Evolutionary conservation across 1,140 invertebrate genomes (phyloP).

Genomic region (Dysdera silvatica): DNA sequence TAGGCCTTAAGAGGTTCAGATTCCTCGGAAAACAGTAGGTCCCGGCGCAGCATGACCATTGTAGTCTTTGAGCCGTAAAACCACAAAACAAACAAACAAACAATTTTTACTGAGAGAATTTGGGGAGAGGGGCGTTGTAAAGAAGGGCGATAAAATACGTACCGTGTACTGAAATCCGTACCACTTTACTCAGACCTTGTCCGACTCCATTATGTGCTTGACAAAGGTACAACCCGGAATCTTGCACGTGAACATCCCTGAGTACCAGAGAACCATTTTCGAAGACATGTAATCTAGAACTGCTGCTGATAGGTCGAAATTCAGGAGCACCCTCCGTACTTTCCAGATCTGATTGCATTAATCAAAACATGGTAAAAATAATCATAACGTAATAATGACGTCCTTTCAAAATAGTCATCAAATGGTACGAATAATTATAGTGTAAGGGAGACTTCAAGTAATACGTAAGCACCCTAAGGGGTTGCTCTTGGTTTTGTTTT

Average conservation of each 20-base stretch:
- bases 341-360: neutral
- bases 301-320: constrained; percentile 35
- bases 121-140: neutral
- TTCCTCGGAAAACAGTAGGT: no score
- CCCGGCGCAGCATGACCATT: no score
- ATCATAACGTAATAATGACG: neutral
- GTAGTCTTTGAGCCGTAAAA: no score
- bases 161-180: constrained; percentile 51
- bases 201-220: constrained; percentile 94
- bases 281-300: constrained; percentile 37
- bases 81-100: no score
- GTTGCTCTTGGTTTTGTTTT: no score
- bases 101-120: no score
- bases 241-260: constrained; percentile 40
- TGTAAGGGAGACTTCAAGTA: no score
- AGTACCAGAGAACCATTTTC: constrained; percentile 51
- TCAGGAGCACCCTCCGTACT: constrained; percentile 28
- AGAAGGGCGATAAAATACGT: constrained; percentile 30
- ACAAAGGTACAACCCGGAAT: constrained; percentile 62
- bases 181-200: constrained; percentile 64
- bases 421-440: no score
- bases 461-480: no score
- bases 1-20: no score
- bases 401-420: neutral
- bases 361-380: neutral